A percentile compares a stretch with the other conserved stretches of the same genome.
phyloP scores from a whole-genome alignment of 1,140 invertebrate species.

The Panagrolaimus sp. region DNA sequence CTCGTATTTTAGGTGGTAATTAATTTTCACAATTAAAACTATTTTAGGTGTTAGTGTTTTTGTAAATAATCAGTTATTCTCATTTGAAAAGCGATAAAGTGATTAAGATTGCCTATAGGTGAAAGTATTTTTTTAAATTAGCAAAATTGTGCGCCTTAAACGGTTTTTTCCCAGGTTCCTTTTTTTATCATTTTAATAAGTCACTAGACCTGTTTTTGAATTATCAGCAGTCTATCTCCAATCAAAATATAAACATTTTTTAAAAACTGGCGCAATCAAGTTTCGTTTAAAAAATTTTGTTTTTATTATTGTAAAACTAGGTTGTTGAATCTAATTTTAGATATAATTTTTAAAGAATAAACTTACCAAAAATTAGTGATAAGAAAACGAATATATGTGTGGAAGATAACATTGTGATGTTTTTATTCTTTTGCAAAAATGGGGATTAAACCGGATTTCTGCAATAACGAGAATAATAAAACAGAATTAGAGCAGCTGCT shows the following conservation, averaged over 20 bases:
- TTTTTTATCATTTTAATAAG: too few species aligned
- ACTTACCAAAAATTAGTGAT: constrained; percentile 11
- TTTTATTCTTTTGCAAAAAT: neutral
- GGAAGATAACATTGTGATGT: neutral
- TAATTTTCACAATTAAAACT: too few species aligned
- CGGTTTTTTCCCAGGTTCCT: too few species aligned
- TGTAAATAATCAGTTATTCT: too few species aligned
- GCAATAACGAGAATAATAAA: neutral
- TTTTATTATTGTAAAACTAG: neutral
- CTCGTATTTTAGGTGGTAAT: too few species aligned
- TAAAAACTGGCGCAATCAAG: neutral
- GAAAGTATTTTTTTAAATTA: too few species aligned
- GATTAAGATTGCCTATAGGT: too few species aligned
- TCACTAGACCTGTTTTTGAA: too few species aligned
- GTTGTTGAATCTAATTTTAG: constrained; percentile 1
- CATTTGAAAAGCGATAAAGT: too few species aligned
- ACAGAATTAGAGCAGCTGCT: neutral
- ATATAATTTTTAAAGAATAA: neutral
- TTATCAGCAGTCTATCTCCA: too few species aligned
- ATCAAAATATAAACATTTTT: neutral
- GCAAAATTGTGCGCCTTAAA: too few species aligned
- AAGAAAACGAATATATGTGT: neutral
- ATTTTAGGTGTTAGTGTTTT: too few species aligned
- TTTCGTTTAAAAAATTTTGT: neutral
- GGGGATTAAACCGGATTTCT: neutral